phyloP scores from a whole-genome alignment of 2,113 vertebrate species.

The Craseonycteris thonglongyai region DNA sequence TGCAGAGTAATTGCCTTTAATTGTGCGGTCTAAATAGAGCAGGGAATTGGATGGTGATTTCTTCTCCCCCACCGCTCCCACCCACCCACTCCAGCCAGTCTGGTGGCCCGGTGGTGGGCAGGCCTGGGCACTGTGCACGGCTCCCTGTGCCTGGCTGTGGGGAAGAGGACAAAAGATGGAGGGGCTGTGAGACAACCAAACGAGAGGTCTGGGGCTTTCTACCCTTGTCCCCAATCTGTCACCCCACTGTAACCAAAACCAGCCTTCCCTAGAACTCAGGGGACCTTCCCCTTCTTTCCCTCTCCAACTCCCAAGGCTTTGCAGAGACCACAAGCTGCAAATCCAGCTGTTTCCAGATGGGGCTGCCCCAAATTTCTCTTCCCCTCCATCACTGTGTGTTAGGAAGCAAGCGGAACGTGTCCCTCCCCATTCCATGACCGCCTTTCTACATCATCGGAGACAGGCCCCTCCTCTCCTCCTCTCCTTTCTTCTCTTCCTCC shows the following conservation, averaged over 20 bases:
- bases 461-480: neutral
- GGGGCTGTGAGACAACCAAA: neutral
- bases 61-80: conserved; percentile 21
- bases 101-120: neutral
- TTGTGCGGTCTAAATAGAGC: conserved; percentile 66
- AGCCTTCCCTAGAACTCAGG: neutral
- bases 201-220: neutral
- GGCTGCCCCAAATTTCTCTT: neutral
- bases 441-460: neutral
- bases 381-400: neutral
- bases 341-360: neutral
- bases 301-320: neutral
- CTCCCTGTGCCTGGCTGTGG: neutral
- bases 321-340: neutral
- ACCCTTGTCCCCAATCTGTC: neutral
- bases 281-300: neutral
- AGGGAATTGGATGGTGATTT: conserved; percentile 62
- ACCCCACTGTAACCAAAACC: neutral
- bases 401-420: neutral
- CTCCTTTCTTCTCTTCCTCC: neutral
- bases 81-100: neutral
- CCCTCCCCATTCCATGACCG: neutral
- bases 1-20: conserved; percentile 72
- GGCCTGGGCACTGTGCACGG: neutral
- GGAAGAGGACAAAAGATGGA: neutral